Percentiles rank a stretch among this genome's conserved stretches.
Conservation (phyloP, 1,140 invertebrate genomes). For the Aphaenogaster rudis region DNA sequence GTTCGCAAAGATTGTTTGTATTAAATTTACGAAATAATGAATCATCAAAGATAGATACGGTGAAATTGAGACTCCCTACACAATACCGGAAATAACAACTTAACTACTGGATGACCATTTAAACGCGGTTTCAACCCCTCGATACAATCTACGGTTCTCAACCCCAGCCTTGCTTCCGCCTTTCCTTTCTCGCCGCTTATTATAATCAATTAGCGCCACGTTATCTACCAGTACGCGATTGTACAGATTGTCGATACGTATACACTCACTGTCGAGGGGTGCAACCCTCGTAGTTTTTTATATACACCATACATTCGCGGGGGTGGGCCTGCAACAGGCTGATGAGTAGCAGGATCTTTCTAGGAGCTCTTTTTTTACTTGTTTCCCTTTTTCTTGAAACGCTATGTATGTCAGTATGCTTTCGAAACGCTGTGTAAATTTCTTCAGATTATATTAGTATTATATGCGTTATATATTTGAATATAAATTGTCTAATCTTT, state of each 20-base stretch:
- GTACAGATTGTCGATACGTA: constrained; percentile 65
- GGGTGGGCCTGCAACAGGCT: constrained; percentile 84
- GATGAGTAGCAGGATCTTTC: constrained; percentile 84
- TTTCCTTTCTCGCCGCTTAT: constrained; percentile 78
- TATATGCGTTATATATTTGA: background rate
- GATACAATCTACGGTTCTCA: constrained; percentile 71
- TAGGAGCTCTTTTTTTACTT: constrained; percentile 21
- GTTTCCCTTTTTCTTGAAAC: background rate
- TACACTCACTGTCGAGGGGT: constrained; percentile 76
- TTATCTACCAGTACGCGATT: constrained; percentile 83
- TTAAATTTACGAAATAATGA: background rate
- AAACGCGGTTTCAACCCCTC: constrained; percentile 72
- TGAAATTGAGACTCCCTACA: background rate
- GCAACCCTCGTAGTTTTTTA: constrained; percentile 85
- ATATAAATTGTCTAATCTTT: background rate
- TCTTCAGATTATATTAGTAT: background rate
- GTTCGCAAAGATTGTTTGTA: background rate
- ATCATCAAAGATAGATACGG: background rate
- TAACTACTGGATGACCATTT: constrained; percentile 46
- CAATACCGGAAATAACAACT: constrained; percentile 24
- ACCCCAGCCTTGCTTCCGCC: constrained; percentile 71
- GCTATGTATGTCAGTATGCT: background rate
- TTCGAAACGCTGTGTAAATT: background rate
- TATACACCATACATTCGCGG: constrained; percentile 73
- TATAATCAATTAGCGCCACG: constrained; percentile 86